Percentiles rank a stretch among this genome's conserved stretches.
These are phyloP conservation scores for Lepilemur ruficaudatus DNA, from an alignment of 2,797 vertebrate species.

Conservation along the genomic window DNA sequence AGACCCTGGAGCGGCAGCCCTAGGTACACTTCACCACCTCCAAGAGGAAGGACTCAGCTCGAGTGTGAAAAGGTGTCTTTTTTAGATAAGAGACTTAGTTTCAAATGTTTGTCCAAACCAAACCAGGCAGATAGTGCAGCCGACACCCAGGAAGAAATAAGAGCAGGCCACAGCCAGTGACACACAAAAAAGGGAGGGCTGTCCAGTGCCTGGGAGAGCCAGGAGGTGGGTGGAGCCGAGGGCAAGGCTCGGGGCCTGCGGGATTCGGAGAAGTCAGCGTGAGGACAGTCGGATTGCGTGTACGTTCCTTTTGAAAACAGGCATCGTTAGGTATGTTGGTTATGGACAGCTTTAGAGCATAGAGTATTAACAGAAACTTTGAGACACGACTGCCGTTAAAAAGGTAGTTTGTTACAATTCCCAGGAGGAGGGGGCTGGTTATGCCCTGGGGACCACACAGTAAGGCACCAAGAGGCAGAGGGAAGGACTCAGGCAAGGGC, in stretches of 20 bases:
- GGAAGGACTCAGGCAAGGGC: fast-evolving
- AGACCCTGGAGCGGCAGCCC: neutral
- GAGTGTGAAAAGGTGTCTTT: neutral
- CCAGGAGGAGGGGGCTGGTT: neutral
- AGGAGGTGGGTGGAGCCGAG: no score
- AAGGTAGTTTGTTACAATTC: neutral
- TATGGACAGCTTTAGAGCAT: neutral
- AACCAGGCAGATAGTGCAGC: neutral
- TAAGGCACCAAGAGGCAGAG: neutral
- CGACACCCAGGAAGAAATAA: neutral
- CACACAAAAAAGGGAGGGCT: fast-evolving
- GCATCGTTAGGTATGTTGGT: neutral
- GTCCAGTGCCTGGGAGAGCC: no score
- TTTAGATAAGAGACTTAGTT: neutral
- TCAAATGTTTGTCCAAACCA: neutral
- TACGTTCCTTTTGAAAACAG: neutral
- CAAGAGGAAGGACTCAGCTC: neutral
- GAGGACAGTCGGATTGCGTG: neutral
- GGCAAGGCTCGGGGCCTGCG: neutral
- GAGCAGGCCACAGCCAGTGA: neutral
- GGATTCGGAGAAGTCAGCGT: neutral
- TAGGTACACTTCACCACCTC: fast-evolving
- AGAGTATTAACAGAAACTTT: neutral
- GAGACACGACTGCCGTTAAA: neutral
- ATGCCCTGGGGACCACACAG: fast-evolving